These are phyloP conservation scores for Notoglanidium macrostoma DNA, from an alignment of 2,797 vertebrate genomes.

Conservation along the genomic window DNA sequence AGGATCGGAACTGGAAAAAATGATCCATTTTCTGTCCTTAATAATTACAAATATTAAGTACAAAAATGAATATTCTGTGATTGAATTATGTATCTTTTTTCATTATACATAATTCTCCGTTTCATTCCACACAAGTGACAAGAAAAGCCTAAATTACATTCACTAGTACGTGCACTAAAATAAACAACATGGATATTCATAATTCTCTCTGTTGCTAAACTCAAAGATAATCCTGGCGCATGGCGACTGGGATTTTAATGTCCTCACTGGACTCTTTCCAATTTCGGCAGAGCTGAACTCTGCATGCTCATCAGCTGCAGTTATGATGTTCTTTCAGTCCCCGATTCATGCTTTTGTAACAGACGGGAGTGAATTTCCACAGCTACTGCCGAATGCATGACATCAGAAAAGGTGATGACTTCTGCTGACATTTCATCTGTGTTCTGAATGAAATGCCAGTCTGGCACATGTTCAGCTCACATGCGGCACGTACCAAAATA, in stretches of 20 bases:
- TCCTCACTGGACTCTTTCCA: not conserved
- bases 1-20: too few relatives aligned
- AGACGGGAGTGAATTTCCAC: not conserved
- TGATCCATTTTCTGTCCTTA: too few relatives aligned
- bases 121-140: not conserved
- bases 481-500: slow-evolving; percentile 15
- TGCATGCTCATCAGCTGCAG: not conserved
- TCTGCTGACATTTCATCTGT: slow-evolving; percentile 13
- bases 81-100: not conserved
- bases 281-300: not conserved
- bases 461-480: slow-evolving; percentile 34
- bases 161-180: not conserved
- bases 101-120: not conserved
- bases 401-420: slow-evolving; percentile 17
- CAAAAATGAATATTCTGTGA: too few relatives aligned
- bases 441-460: slow-evolving; percentile 20
- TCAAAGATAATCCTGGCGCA: not conserved
- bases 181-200: not conserved
- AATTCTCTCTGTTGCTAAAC: not conserved
- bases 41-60: too few relatives aligned
- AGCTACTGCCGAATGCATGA: slow-evolving; percentile 16
- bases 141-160: not conserved
- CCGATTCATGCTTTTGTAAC: slow-evolving; percentile 1
- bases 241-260: not conserved
- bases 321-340: not conserved